These are phyloP conservation scores for Glyptemys insculpta DNA, from an alignment of 2,797 vertebrate genomes.

Conservation along the genomic window DNA sequence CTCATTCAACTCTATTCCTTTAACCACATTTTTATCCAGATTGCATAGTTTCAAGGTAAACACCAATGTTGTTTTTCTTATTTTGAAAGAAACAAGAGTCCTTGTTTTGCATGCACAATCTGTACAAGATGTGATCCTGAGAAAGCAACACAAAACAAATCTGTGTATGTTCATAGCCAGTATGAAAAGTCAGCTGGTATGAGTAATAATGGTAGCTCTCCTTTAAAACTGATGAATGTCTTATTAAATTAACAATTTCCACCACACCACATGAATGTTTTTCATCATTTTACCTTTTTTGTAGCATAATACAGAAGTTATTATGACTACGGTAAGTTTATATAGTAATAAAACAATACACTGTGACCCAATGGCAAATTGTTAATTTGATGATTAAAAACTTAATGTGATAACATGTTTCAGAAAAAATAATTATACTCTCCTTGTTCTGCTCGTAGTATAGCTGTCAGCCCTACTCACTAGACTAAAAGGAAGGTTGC, in stretches of 20 bases:
- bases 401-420: not conserved
- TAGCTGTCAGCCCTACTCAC: not conserved
- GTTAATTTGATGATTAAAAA: not conserved
- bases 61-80: not conserved
- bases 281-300: not conserved
- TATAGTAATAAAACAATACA: not conserved
- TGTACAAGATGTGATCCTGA: not conserved
- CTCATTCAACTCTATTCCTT: not conserved
- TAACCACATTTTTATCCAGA: not conserved
- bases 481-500: not conserved
- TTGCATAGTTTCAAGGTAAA: not conserved
- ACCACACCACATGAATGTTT: not conserved
- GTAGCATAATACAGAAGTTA: not conserved
- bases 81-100: not conserved
- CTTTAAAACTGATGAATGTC: not conserved
- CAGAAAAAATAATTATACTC: not conserved
- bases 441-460: not conserved
- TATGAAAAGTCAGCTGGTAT: not conserved
- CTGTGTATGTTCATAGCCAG: not conserved
- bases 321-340: not conserved
- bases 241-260: not conserved
- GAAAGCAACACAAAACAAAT: slow-evolving; percentile 32
- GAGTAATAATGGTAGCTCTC: not conserved
- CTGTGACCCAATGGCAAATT: not conserved
- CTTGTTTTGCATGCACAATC: not conserved